Conservation (phyloP, 2,797 vertebrate genomes). For the Myotis planiceps region DNA sequence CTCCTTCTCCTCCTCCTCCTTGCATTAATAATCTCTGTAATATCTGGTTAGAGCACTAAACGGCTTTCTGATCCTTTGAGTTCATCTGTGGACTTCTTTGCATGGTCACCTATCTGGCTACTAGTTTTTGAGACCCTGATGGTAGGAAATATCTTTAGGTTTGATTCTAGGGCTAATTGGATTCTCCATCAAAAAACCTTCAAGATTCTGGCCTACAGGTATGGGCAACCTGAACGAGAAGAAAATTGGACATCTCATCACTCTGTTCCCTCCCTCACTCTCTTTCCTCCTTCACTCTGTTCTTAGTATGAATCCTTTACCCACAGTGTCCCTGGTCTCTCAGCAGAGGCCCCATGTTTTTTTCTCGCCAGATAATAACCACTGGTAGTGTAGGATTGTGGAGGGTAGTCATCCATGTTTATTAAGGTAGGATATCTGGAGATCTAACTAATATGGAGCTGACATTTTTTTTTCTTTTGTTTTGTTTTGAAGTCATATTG, state of each 20-base stretch:
- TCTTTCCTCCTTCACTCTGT: not conserved
- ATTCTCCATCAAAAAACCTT: not conserved
- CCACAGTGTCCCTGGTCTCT: no score
- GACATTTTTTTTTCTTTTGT: not conserved
- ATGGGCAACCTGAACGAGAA: not conserved
- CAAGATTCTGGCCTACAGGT: not conserved
- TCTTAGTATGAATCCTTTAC: not conserved
- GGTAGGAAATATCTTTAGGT: not conserved
- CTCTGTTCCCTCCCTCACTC: not conserved
- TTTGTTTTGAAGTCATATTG: not conserved
- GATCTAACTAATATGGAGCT: not conserved
- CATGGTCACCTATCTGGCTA: not conserved
- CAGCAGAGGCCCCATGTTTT: not conserved
- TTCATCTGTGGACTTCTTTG: not conserved
- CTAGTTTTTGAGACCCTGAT: not conserved
- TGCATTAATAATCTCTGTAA: not conserved
- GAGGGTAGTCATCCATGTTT: not conserved
- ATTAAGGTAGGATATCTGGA: not conserved
- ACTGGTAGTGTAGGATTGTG: not conserved
- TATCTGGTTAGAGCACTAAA: not conserved
- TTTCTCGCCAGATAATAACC: not conserved
- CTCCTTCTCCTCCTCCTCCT: no score
- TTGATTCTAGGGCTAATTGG: not conserved
- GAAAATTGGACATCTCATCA: not conserved
- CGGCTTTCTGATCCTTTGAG: not conserved